phyloP scores from a whole-genome alignment of 2,797 vertebrate genomes.

The Intellagama lesueurii region DNA sequence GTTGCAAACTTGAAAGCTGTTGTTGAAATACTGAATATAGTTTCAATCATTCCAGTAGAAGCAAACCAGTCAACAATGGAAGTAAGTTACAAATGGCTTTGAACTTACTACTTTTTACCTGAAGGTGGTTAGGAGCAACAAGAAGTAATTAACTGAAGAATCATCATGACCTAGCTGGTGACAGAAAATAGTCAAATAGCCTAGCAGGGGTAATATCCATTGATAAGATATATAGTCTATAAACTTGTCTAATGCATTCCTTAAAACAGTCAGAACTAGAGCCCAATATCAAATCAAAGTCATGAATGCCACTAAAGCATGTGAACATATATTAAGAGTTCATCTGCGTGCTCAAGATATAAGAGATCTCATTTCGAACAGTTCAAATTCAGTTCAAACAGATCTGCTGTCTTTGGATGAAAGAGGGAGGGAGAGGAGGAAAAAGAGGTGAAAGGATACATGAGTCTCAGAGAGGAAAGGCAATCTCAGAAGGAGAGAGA shows the following conservation, averaged over 20 bases:
- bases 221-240: background rate
- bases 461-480: too few species aligned
- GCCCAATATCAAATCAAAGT: background rate
- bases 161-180: background rate
- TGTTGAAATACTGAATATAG: slow-evolving; percentile 76
- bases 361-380: too few species aligned
- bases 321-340: background rate
- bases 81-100: slow-evolving; percentile 65
- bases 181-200: background rate
- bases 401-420: too few species aligned
- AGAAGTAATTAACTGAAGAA: background rate
- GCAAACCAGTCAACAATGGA: slow-evolving; percentile 54
- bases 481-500: too few species aligned
- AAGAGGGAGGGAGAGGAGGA: too few species aligned
- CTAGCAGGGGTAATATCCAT: background rate
- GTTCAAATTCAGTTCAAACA: too few species aligned
- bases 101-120: background rate
- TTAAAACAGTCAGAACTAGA: background rate
- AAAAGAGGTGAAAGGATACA: too few species aligned
- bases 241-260: background rate
- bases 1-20: slow-evolving; percentile 77
- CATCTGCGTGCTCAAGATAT: too few species aligned
- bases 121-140: background rate
- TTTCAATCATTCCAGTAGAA: slow-evolving; percentile 74
- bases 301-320: background rate